These are phyloP conservation scores for Chiridota heheva DNA, from an alignment of 35 echinoderm and acorn worm species.

Conservation along the genomic window DNA sequence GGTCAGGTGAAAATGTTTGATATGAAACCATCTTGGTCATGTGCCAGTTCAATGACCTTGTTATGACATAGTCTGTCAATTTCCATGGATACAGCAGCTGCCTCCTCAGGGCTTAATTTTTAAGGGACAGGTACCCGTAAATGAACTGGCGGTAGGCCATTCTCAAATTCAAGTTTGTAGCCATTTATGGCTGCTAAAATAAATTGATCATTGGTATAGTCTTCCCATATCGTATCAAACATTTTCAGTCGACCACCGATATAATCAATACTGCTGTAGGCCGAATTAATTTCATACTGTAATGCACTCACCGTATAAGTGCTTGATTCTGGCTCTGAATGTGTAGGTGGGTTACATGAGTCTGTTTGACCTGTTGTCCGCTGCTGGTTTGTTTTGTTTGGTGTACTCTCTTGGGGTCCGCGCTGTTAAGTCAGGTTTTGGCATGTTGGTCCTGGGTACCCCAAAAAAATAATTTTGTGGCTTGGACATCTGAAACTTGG, in stretches of 20 bases:
- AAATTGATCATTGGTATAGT: conserved; percentile 15
- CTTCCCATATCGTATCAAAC: not conserved
- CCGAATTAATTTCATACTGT: conserved; percentile 1
- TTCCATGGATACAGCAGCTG: not conserved
- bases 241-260: conserved; percentile 49
- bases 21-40: conserved; percentile 10
- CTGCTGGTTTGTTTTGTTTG: not conserved
- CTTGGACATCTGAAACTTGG: not conserved
- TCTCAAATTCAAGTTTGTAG: conserved; percentile 23
- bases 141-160: not conserved
- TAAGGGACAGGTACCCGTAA: not conserved
- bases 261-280: not conserved
- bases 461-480: not conserved
- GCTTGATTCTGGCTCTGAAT: not conserved
- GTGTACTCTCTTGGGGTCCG: not conserved
- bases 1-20: conserved; percentile 26
- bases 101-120: not conserved
- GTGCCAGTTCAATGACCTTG: conserved; percentile 12
- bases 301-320: conserved; percentile 7
- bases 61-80: not conserved
- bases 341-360: not conserved
- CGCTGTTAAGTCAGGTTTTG: not conserved
- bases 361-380: not conserved
- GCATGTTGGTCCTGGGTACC: not conserved
- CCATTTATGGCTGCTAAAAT: not conserved